These are phyloP conservation scores for Hypomesus transpacificus DNA, from an alignment of 2,113 vertebrate species.

Conservation along the genomic window DNA sequence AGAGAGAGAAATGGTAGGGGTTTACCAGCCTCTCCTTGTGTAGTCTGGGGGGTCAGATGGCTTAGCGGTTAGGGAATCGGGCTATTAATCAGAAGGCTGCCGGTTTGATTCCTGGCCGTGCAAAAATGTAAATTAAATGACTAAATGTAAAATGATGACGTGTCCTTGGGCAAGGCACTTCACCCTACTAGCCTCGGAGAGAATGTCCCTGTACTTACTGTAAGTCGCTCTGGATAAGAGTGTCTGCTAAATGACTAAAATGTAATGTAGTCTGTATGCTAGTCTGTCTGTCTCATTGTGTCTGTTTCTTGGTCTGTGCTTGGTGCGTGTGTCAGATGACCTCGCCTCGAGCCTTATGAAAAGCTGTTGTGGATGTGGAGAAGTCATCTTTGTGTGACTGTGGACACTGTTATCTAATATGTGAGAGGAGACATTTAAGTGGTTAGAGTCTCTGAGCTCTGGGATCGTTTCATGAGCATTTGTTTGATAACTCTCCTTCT, in stretches of 20 bases:
- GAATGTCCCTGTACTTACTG: too few relatives aligned
- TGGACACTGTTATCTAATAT: background rate
- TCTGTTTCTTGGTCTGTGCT: background rate
- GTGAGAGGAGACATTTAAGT: background rate
- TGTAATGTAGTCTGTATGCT: background rate
- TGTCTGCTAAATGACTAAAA: too few relatives aligned
- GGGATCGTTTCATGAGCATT: constrained; percentile 47
- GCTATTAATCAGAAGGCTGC: too few relatives aligned
- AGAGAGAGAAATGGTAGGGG: too few relatives aligned
- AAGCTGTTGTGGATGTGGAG: constrained; percentile 9
- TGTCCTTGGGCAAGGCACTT: too few relatives aligned
- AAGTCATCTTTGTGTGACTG: constrained; percentile 24
- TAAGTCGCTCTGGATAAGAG: too few relatives aligned
- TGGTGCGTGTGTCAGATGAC: constrained; percentile 3
- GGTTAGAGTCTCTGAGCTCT: constrained; percentile 37
- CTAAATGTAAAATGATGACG: too few relatives aligned
- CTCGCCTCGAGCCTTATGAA: background rate
- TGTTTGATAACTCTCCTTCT: constrained; percentile 46
- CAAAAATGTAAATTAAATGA: too few relatives aligned
- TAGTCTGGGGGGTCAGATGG: too few relatives aligned
- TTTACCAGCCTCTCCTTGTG: background rate
- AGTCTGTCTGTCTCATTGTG: background rate
- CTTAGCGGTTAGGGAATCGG: too few relatives aligned
- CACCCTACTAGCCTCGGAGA: too few relatives aligned
- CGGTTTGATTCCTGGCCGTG: too few relatives aligned